Percentiles rank a stretch among this genome's conserved stretches.
Conservation (phyloP, 2,113 vertebrate species). For the Burhinus oedicnemus region DNA sequence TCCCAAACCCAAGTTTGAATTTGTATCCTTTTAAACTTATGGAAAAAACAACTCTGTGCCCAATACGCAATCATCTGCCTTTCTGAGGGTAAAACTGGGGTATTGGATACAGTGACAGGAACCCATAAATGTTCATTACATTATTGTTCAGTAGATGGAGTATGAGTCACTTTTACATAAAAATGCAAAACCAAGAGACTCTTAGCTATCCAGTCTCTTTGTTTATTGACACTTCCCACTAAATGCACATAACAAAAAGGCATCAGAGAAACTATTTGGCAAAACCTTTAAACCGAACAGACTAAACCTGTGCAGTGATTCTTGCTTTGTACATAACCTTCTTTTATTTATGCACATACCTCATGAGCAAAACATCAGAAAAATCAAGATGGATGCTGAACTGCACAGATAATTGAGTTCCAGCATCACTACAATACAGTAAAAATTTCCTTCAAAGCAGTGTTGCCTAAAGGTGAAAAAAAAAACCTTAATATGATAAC, state of each 20-base stretch:
- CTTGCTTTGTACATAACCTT: background rate
- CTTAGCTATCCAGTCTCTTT: background rate
- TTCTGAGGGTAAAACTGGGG: background rate
- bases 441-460: background rate
- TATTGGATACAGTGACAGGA: background rate
- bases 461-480: background rate
- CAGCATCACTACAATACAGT: background rate
- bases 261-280: background rate
- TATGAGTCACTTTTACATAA: background rate
- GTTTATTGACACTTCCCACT: background rate
- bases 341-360: fast-evolving
- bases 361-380: background rate
- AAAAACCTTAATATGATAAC: background rate
- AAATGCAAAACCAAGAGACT: background rate
- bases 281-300: background rate
- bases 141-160: background rate
- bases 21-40: background rate
- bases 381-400: background rate
- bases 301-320: background rate
- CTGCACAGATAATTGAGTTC: background rate
- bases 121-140: background rate
- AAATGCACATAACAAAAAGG: background rate
- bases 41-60: background rate
- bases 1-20: background rate
- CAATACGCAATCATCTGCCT: background rate